Percentiles rank a stretch among this genome's conserved stretches.
phyloP scores from a whole-genome alignment of 2,113 vertebrate genomes.

The Archocentrus centrarchus region DNA sequence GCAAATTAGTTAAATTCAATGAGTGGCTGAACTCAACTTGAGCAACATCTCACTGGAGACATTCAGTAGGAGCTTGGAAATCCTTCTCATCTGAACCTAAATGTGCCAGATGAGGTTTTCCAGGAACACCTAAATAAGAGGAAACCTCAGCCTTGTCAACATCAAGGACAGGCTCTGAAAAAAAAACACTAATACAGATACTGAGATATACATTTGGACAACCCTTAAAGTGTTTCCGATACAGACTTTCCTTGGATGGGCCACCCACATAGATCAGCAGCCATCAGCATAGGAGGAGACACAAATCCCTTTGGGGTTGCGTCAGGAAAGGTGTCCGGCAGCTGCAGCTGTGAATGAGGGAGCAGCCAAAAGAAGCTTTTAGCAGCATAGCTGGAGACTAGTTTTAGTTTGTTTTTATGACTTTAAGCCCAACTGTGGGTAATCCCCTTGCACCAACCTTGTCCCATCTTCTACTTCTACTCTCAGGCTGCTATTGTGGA shows the following conservation, averaged over 20 bases:
- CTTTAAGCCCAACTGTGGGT: neutral
- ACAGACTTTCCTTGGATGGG: too few species aligned
- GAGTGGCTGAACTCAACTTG: neutral
- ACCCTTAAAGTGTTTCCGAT: too few species aligned
- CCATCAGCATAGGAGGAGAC: too few species aligned
- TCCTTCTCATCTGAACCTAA: neutral
- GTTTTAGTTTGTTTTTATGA: neutral
- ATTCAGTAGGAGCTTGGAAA: neutral
- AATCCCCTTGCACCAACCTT: neutral
- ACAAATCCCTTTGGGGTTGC: too few species aligned
- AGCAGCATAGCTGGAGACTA: neutral
- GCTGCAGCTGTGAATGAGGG: too few species aligned
- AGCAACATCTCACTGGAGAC: neutral
- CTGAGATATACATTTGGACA: neutral
- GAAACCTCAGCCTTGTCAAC: neutral
- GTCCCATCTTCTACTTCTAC: too few species aligned
- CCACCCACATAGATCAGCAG: too few species aligned
- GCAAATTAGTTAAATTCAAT: neutral
- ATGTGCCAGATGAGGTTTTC: neutral
- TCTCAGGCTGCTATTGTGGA: too few species aligned
- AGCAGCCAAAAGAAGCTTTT: neutral
- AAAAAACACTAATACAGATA: neutral
- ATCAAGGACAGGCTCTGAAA: neutral
- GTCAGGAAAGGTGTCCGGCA: too few species aligned
- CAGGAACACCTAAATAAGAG: neutral